phyloP scores from a whole-genome alignment of 2,888 invertebrate genomes.

The Harpalus rubripes region DNA sequence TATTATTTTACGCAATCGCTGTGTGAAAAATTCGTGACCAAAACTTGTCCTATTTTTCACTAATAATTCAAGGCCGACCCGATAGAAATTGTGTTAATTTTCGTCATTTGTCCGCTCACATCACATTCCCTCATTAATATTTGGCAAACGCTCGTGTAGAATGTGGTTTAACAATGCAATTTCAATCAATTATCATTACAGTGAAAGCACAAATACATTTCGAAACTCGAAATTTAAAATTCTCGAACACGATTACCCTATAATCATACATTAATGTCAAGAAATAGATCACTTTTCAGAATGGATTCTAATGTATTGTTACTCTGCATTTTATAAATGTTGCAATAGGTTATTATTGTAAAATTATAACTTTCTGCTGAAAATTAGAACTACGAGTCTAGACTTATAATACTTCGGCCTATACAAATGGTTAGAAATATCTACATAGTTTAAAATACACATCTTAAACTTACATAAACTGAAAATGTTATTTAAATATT shows the following conservation, averaged over 20 bases:
- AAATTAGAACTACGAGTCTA: no score
- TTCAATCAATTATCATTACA: conserved; percentile 37
- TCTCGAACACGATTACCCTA: conserved; percentile 41
- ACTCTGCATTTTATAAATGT: not conserved
- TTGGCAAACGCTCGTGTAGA: conserved; percentile 32
- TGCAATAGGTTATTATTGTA: not conserved
- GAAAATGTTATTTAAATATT: no score
- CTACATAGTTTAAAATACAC: no score
- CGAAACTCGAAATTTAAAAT: conserved; percentile 47
- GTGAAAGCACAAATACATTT: conserved; percentile 31
- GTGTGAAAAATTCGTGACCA: not conserved
- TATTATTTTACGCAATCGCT: not conserved
- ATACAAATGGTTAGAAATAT: no score
- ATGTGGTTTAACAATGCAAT: conserved; percentile 37
- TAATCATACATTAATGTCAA: conserved; percentile 31
- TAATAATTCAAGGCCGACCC: conserved; percentile 27
- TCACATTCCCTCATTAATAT: conserved; percentile 35
- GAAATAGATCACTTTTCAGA: not conserved
- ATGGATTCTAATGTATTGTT: not conserved
- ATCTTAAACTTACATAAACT: no score
- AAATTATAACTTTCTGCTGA: not conserved
- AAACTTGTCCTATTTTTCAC: not conserved
- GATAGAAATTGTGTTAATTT: conserved; percentile 46
- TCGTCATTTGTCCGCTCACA: conserved; percentile 38
- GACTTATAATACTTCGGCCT: no score